These are phyloP conservation scores for Gastrophysa polygoni DNA, from an alignment of 2,888 invertebrate genomes.

Conservation along the genomic window DNA sequence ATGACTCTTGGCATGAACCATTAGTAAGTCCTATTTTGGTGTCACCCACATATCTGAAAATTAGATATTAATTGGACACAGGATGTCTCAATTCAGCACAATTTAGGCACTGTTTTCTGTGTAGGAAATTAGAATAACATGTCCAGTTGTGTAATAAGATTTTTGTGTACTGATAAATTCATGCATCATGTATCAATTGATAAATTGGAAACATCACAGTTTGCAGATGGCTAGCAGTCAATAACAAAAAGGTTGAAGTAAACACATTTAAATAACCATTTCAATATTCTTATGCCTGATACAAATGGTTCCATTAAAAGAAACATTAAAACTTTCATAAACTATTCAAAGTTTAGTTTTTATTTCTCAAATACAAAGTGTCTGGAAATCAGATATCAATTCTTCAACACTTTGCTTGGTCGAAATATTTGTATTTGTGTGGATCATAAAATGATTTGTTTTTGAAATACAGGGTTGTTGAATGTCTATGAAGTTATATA, in stretches of 20 bases:
- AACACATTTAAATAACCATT: slow-evolving; percentile 13
- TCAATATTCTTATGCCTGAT: slow-evolving; percentile 5
- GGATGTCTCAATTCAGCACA: slow-evolving; percentile 19
- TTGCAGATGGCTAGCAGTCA: slow-evolving; percentile 10
- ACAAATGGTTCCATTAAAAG: not conserved
- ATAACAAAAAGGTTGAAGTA: slow-evolving; percentile 10
- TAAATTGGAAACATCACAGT: slow-evolving; percentile 8
- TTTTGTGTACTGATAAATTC: slow-evolving; percentile 9
- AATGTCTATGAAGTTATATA: no score
- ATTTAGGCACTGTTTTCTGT: slow-evolving; percentile 11
- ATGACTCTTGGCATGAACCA: not conserved
- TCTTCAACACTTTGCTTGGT: no score
- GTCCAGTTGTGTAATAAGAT: slow-evolving; percentile 6
- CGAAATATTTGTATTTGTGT: no score
- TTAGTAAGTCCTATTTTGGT: not conserved
- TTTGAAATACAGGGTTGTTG: no score
- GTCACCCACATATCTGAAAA: slow-evolving; percentile 6
- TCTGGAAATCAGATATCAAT: no score
- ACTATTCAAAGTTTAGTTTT: no score
- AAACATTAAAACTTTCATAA: no score
- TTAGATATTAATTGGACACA: slow-evolving; percentile 5
- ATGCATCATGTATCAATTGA: not conserved
- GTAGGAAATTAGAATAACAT: not conserved
- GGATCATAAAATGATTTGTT: no score
- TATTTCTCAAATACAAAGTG: no score